Conservation (phyloP, 2,113 vertebrate species). For the Saimiri boliviensis region DNA sequence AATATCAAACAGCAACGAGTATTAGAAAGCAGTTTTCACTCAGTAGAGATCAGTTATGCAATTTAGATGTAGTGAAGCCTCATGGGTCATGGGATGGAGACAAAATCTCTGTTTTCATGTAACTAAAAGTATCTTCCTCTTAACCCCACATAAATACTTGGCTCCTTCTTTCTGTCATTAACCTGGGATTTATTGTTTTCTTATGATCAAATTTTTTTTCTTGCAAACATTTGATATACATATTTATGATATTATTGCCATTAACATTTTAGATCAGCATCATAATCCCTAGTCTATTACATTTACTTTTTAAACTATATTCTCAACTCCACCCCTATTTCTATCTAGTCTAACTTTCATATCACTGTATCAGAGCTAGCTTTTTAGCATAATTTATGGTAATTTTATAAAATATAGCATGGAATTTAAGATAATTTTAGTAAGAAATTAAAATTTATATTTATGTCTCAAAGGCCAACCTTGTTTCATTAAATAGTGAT, state of each 20-base stretch:
- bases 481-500: not conserved
- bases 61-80: not conserved
- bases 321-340: not conserved
- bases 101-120: not conserved
- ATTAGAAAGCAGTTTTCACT: not conserved
- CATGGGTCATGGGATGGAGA: not conserved
- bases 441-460: not conserved
- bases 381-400: not conserved
- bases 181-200: not conserved
- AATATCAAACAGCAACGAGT: not conserved
- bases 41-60: accelerated
- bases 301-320: not conserved
- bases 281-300: too few relatives aligned
- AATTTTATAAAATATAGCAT: not conserved
- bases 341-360: not conserved
- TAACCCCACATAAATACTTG: not conserved
- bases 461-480: not conserved
- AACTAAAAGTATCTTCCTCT: not conserved
- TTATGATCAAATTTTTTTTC: not conserved
- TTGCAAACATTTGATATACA: not conserved
- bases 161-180: not conserved
- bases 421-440: not conserved
- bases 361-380: not conserved
- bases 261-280: not conserved
- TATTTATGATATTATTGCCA: not conserved